Evolutionary conservation across 2,888 invertebrate species (phyloP).

Genomic region (Ceraclea dissimilis): DNA sequence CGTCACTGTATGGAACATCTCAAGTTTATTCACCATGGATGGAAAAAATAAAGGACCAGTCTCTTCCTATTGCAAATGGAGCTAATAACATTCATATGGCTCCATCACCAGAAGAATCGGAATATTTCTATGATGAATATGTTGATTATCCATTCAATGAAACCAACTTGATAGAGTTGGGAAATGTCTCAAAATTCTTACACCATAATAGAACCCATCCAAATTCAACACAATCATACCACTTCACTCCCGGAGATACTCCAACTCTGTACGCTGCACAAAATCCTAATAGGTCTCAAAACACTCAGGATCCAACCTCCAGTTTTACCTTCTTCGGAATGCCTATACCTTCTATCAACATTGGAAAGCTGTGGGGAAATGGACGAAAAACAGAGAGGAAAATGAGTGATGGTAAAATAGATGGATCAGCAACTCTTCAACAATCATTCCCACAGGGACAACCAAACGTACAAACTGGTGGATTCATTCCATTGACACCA

Average conservation of each 20-base stretch:
- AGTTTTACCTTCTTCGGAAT: slow-evolving; percentile 79
- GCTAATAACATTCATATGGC: slow-evolving; percentile 46
- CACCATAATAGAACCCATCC: slow-evolving; percentile 25
- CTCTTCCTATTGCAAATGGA: slow-evolving; percentile 35
- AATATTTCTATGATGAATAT: slow-evolving; percentile 78
- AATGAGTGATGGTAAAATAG: slow-evolving; percentile 32
- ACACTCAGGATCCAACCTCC: slow-evolving; percentile 35
- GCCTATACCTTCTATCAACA: slow-evolving; percentile 65
- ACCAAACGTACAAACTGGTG: slow-evolving; percentile 65
- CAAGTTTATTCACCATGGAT: slow-evolving; percentile 52
- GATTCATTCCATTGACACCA: slow-evolving; percentile 69
- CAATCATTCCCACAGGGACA: slow-evolving; percentile 40
- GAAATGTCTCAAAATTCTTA: slow-evolving; percentile 28
- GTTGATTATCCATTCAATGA: slow-evolving; percentile 68
- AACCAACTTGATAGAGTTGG: slow-evolving; percentile 34
- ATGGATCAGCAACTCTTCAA: slow-evolving; percentile 31
- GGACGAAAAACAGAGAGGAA: slow-evolving; percentile 36
- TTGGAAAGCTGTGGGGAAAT: slow-evolving; percentile 55
- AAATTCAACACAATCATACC: slow-evolving; percentile 35
- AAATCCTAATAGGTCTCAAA: slow-evolving; percentile 29
- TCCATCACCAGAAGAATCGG: slow-evolving; percentile 67
- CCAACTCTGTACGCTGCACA: slow-evolving; percentile 51
- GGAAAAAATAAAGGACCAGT: slow-evolving; percentile 46
- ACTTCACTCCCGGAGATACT: slow-evolving; percentile 48
- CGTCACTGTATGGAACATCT: slow-evolving; percentile 48